Base-by-base conservation (phyloP, 2,797 vertebrate species). In the Crax fasciolata region DNA sequence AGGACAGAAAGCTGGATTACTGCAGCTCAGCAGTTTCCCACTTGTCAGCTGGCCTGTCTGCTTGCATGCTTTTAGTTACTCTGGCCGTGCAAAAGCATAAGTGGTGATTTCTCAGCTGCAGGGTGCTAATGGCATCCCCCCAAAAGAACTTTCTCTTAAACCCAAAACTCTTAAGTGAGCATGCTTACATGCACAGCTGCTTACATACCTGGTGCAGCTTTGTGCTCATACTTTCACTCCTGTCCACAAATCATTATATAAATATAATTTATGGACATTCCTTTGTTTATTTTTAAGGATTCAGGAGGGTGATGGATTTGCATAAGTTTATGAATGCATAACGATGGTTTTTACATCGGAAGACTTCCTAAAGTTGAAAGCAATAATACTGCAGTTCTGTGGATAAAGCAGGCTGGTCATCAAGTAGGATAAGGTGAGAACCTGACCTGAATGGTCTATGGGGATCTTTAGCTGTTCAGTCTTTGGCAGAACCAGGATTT, bases 401-500 rank as follows among this genome's bases (percentile, higher is more conserved):
- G 52, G 46, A 18, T 93, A 91, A 91, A 86, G 70, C 71, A 79
- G 70, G 49, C 30, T 49, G 61, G 46, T 72, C 11, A 3, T 68
- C 44, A 62, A 52, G 61, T 61, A 77, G 84, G 65, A 86, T 11
- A 20, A 63, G 52, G 57, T 63, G 63, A 87, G 54, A 93, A 49
- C 13, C 71, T 91, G 77, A 73, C 30, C 59, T 79, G 32, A 86
- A 81, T 51, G 63, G 30, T 58, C 71, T 51, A 25, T 23, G 71
- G 79, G 51, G 70, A 86, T 66, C 55, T 84, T 94, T 58, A 58
- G 28, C 38, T 48, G 55, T 23, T 57, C 30, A 71, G 81, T 63
- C 49, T 94, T 84, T 87, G 61, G 43, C 27, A 79, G 51, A 86
- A 68, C 27, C 55, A 84, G 73, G 71, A 57, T 93, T 92, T 97